Conservation (phyloP, 30 jellyfish, hydroid and myxozoan genomes). For the Aurelia aurita region DNA sequence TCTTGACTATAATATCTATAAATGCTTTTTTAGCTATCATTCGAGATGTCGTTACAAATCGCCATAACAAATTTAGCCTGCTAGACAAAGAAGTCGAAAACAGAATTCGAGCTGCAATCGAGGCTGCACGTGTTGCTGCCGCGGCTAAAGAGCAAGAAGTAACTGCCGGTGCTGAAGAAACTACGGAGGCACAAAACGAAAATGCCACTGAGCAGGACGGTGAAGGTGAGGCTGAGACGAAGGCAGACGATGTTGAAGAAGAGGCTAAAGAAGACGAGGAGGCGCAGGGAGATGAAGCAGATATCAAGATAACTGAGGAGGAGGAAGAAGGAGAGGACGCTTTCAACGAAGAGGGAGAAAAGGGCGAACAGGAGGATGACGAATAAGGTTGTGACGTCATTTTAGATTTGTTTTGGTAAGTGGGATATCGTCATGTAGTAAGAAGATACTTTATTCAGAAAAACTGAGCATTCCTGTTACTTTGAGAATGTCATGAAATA, state of each 20-base stretch:
- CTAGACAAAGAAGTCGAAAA: conserved; percentile 82
- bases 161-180: conserved; percentile 26
- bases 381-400: background rate
- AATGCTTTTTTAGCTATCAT: conserved; percentile 72
- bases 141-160: conserved; percentile 45
- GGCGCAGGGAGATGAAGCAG: conserved; percentile 42
- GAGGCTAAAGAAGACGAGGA: conserved; percentile 14
- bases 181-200: conserved; percentile 34
- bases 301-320: conserved; percentile 11
- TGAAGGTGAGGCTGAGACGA: conserved; percentile 20
- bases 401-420: too few species aligned
- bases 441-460: background rate
- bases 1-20: background rate
- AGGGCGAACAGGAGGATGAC: conserved; percentile 16
- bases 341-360: too few species aligned
- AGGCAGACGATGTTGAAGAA: conserved; percentile 39
- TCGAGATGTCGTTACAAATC: conserved; percentile 67
- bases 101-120: conserved; percentile 81
- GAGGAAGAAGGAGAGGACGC: conserved; percentile 1
- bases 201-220: conserved; percentile 16
- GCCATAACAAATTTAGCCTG: conserved; percentile 53
- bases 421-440: background rate
- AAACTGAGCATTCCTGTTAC: too few species aligned
- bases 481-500: background rate
- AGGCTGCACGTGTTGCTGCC: conserved; percentile 79